Evolutionary conservation across 2,888 invertebrate species (phyloP).

Genomic region (Plutella xylostella): DNA sequence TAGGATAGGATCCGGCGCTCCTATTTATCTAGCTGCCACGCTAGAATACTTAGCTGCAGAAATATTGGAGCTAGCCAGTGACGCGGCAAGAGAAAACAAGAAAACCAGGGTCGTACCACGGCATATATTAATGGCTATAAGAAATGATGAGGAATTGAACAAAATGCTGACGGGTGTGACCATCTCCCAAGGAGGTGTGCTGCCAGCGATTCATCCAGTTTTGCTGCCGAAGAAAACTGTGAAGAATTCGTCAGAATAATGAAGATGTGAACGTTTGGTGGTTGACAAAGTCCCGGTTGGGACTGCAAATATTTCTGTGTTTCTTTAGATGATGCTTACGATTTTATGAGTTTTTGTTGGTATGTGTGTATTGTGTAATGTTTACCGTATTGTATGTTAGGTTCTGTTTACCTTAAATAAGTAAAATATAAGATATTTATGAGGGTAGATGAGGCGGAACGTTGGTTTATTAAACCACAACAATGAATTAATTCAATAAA

Average conservation of each 20-base stretch:
- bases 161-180: constrained; percentile 34
- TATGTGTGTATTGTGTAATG: background rate
- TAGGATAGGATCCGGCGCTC: constrained; percentile 49
- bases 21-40: constrained; percentile 56
- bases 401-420: too few relatives aligned
- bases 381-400: too few relatives aligned
- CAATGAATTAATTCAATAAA: too few relatives aligned
- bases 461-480: too few relatives aligned
- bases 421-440: too few relatives aligned
- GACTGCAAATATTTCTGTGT: too few relatives aligned
- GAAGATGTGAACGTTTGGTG: too few relatives aligned
- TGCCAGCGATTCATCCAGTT: constrained; percentile 34
- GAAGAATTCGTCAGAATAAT: too few relatives aligned
- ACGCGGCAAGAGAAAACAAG: constrained; percentile 73
- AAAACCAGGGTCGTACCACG: constrained; percentile 60
- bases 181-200: constrained; percentile 39
- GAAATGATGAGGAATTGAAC: constrained; percentile 42
- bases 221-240: constrained; percentile 22
- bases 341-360: background rate
- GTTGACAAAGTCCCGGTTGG: too few relatives aligned
- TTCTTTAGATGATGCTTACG: too few relatives aligned
- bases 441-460: too few relatives aligned
- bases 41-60: constrained; percentile 73
- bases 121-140: constrained; percentile 39
- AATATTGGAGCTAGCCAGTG: constrained; percentile 69